These are phyloP conservation scores for Stomatorhinus walkeri DNA, from an alignment of 2,797 vertebrate genomes.

Conservation along the genomic window DNA sequence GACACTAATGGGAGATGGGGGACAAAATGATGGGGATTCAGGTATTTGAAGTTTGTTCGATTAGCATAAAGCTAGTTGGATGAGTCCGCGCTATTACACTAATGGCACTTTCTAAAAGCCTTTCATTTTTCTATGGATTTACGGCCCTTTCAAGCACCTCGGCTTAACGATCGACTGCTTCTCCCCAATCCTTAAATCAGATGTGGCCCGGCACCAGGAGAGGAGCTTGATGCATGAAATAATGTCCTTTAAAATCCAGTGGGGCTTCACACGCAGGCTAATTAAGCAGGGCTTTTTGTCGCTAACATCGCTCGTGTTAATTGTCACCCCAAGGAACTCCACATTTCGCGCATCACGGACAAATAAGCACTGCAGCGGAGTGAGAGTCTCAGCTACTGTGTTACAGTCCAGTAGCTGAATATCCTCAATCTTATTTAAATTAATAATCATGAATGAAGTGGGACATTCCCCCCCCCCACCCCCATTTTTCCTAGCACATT, in stretches of 20 bases:
- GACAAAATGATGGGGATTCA: neutral
- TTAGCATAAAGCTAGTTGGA: neutral
- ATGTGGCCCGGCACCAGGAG: neutral
- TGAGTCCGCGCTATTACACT: neutral
- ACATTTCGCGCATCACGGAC: slow-evolving; percentile 13
- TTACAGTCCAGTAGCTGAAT: neutral
- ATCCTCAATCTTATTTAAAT: slow-evolving; percentile 1
- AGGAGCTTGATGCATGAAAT: neutral
- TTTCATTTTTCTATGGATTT: neutral
- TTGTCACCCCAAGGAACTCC: neutral
- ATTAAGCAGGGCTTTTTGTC: neutral
- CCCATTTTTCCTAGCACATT: neutral
- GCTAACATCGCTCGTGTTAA: neutral
- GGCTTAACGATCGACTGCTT: neutral
- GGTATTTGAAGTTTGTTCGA: neutral
- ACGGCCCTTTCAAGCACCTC: neutral
- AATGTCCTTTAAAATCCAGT: slow-evolving; percentile 13
- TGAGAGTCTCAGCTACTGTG: neutral
- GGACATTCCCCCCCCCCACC: neutral
- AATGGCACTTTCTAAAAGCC: neutral
- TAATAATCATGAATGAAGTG: slow-evolving; percentile 2
- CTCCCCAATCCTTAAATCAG: neutral
- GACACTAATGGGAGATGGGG: neutral
- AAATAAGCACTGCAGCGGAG: neutral
- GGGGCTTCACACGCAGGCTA: neutral